Evolutionary conservation across 2,797 vertebrate genomes (phyloP).

Genomic region (Momotus momota): DNA sequence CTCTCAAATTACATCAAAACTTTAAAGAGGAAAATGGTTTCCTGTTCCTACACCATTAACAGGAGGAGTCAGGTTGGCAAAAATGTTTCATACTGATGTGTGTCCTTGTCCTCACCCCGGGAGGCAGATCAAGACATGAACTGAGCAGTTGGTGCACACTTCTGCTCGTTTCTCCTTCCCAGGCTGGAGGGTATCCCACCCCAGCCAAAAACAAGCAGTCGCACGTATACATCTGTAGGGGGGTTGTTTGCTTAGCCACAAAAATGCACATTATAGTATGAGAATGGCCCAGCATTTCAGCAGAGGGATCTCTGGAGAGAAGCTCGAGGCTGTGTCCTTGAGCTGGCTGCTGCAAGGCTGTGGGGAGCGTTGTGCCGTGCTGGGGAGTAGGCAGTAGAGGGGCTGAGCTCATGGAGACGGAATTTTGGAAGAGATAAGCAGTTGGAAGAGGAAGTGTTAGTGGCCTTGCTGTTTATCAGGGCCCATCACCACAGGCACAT

Average conservation of each 20-base stretch:
- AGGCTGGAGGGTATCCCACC: background rate
- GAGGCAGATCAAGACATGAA: background rate
- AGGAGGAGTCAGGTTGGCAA: background rate
- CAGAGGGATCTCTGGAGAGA: background rate
- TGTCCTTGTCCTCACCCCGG: background rate
- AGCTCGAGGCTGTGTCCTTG: background rate
- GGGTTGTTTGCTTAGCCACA: background rate
- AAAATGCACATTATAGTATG: accelerated
- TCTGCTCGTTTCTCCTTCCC: background rate
- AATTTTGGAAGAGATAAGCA: background rate
- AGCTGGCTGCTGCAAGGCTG: background rate
- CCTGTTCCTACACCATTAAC: background rate
- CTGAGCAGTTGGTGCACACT: accelerated
- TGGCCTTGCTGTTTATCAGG: background rate
- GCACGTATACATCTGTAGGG: accelerated
- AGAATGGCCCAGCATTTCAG: background rate
- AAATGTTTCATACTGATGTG: accelerated
- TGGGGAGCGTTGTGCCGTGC: accelerated
- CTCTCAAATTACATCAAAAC: slow-evolving; percentile 35
- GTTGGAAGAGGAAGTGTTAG: background rate
- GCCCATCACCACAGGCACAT: background rate
- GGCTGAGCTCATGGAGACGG: background rate
- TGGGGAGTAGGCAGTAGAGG: background rate
- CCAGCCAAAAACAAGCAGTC: background rate
- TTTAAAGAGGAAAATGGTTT: slow-evolving; percentile 26